A percentile compares a stretch with the other conserved stretches of the same genome.
Evolutionary conservation across 2,797 vertebrate species (phyloP).

Genomic region (Gallinago nigripennis): DNA sequence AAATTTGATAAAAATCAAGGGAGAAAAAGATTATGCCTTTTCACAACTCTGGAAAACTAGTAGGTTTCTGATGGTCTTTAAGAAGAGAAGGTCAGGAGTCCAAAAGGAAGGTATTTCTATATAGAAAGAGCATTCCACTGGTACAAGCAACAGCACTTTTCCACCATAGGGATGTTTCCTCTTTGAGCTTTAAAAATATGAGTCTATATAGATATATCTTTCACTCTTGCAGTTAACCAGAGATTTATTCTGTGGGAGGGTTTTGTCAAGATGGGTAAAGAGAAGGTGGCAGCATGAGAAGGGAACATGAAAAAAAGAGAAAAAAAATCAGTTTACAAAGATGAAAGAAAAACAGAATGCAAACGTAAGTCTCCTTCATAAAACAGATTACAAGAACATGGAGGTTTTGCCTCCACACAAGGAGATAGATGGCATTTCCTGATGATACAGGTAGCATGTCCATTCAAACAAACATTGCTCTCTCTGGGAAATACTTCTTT

Average conservation of each 20-base stretch:
- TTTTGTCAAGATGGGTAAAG: neutral
- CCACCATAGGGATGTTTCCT: neutral
- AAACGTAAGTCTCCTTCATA: neutral
- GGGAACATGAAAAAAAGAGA: neutral
- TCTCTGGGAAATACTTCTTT: neutral
- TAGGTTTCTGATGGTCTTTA: neutral
- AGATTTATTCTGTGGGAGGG: neutral
- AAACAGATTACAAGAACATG: neutral
- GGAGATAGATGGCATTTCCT: neutral
- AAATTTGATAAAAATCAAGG: neutral
- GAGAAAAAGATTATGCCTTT: neutral
- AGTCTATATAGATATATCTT: neutral
- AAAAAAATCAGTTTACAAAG: conserved; percentile 46
- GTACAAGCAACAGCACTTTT: neutral
- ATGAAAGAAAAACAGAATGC: neutral
- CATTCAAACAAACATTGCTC: neutral
- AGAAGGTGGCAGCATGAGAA: neutral
- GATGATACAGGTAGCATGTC: neutral
- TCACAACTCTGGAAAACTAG: neutral
- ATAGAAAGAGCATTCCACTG: neutral
- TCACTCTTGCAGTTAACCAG: neutral
- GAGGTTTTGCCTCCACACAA: neutral
- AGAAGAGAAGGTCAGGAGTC: neutral
- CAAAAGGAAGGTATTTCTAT: neutral
- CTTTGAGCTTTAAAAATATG: neutral